Percentiles rank a stretch among this genome's conserved stretches.
Evolutionary conservation across 2,888 invertebrate genomes (phyloP).

Genomic region (Drosophila affinis): DNA sequence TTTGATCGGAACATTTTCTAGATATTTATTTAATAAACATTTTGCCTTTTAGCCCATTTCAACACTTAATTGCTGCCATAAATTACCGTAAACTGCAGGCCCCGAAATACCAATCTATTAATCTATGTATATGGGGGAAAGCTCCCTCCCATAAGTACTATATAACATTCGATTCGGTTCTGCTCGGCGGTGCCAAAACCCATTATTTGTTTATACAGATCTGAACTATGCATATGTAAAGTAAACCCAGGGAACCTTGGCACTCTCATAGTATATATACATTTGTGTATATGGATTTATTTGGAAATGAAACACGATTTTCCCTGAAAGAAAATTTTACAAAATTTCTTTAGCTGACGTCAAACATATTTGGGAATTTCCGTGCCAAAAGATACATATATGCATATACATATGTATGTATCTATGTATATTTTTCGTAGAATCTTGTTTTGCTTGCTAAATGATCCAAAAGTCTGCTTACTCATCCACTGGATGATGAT

Average conservation of each 20-base stretch:
- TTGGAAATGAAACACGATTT: conserved; percentile 22
- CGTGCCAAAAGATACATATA: conserved; percentile 27
- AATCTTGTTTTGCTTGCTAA: conserved; percentile 25
- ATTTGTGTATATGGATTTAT: not conserved
- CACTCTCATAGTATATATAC: conserved; percentile 41
- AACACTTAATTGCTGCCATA: conserved; percentile 28
- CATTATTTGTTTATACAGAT: conserved; percentile 26
- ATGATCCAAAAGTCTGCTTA: conserved; percentile 40
- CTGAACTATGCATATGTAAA: conserved; percentile 21
- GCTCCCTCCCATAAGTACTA: conserved; percentile 10
- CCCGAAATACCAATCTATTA: conserved; percentile 17
- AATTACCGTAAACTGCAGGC: conserved; percentile 15
- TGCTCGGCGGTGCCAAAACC: conserved; percentile 55
- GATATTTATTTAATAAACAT: conserved; percentile 15
- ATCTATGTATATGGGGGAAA: conserved; percentile 6
- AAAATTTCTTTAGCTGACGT: conserved; percentile 32
- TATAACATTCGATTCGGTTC: conserved; percentile 20
- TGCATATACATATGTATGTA: too few relatives aligned
- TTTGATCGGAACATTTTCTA: not conserved
- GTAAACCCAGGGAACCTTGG: conserved; percentile 55
- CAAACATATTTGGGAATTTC: conserved; percentile 39
- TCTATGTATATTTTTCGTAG: conserved; percentile 21
- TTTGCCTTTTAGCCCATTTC: conserved; percentile 18
- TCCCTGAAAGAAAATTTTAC: conserved; percentile 18
- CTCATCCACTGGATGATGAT: conserved; percentile 38